Evolutionary conservation across 2,888 invertebrate genomes (phyloP).

Genomic region (Apotomis capreana): DNA sequence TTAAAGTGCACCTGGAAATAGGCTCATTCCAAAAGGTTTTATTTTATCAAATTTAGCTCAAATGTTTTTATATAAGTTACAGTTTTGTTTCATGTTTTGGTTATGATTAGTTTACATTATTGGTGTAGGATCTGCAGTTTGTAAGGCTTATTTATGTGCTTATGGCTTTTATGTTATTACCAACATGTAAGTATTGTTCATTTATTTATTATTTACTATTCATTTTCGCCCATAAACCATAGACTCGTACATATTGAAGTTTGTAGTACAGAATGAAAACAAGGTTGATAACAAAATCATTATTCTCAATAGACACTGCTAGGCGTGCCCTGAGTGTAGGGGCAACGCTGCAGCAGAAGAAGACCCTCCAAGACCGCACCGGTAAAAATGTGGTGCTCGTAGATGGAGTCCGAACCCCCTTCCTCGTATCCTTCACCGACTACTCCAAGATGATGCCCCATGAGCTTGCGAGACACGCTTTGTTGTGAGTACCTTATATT

Average conservation of each 20-base stretch:
- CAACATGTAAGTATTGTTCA: background rate
- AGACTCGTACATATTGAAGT: no score
- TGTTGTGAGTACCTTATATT: conserved; percentile 86
- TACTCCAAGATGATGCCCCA: conserved; percentile 98
- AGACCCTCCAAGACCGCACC: conserved; percentile 83
- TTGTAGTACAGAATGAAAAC: no score
- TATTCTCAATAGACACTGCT: conserved; percentile 68
- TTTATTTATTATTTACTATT: background rate
- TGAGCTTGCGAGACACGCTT: conserved; percentile 95
- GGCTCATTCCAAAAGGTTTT: conserved; percentile 18
- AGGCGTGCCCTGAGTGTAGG: conserved; percentile 80
- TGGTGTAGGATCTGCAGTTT: background rate
- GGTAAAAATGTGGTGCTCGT: conserved; percentile 96
- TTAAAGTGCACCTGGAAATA: conserved; percentile 17
- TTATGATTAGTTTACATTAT: background rate
- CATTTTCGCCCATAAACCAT: no score
- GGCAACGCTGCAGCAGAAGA: conserved; percentile 79
- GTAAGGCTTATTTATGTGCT: background rate
- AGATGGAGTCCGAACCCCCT: conserved; percentile 98
- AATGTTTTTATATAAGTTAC: background rate
- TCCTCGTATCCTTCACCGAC: conserved; percentile 95
- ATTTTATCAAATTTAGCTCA: conserved; percentile 18
- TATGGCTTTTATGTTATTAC: background rate
- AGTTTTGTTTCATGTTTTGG: background rate
- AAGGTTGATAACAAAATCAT: background rate